Evolutionary conservation across 2,113 vertebrate species (phyloP).

Genomic region (Aegithalos caudatus): DNA sequence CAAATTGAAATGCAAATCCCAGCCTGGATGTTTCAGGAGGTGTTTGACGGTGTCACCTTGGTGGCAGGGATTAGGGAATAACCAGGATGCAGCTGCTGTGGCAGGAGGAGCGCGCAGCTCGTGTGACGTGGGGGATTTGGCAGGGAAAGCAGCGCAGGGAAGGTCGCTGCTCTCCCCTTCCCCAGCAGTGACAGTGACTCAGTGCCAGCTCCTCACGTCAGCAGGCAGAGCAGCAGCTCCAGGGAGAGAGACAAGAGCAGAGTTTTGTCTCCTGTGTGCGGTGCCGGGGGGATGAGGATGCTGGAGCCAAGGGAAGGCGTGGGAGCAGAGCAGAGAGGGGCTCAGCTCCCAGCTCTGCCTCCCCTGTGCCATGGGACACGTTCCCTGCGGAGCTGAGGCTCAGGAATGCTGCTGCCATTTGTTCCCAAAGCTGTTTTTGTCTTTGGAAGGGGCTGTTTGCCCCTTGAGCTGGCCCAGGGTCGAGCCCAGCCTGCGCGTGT

Average conservation of each 20-base stretch:
- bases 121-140: not conserved
- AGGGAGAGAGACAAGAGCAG: not conserved
- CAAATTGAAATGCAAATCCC: conserved; percentile 44
- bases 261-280: not conserved
- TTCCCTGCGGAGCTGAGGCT: not conserved
- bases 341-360: not conserved
- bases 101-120: not conserved
- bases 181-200: not conserved
- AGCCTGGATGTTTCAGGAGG: not conserved
- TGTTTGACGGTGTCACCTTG: conserved; percentile 50
- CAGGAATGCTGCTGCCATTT: accelerated
- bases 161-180: not conserved
- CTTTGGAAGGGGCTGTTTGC: not conserved
- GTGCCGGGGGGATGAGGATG: not conserved
- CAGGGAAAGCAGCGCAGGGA: not conserved
- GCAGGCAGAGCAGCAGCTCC: not conserved
- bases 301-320: not conserved
- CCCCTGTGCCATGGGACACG: accelerated
- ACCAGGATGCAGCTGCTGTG: accelerated
- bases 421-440: accelerated
- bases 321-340: not conserved
- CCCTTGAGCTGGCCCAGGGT: not conserved
- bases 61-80: not conserved
- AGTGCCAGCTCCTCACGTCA: not conserved
- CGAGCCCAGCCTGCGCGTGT: not conserved